Evolutionary conservation across 2,888 invertebrate species (phyloP), one percentile per base, ranked within the genome.

Genomic region (Hemithea aestivaria): DNA sequence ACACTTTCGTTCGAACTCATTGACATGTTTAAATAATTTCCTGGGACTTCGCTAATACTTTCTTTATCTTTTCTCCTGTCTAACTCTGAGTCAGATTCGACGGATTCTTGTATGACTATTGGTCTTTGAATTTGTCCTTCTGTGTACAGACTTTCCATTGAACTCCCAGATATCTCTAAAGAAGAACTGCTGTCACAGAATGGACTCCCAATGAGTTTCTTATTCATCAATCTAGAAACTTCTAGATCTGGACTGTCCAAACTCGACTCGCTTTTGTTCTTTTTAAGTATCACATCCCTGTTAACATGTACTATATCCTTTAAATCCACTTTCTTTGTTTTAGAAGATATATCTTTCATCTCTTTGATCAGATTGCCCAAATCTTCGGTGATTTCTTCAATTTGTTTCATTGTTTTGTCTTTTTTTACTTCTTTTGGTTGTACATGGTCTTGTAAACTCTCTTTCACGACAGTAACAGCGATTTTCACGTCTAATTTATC

Each of bases 191-290:
- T 87, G 34, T 87, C 87, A 40, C 79, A 75, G 47, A 81, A 83
- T 2, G 81, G 77, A 52, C 82, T 83, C 3, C 73, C 71, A 3
- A 65, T 59, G 21, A 72, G 21, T 32, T 68, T 69, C 36, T 78
- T 82, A 47, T 80, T 75, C 83, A 88, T 88, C 2, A 87, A 59
- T 46, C 85, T 73, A 23, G 87, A 88, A 1, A 88, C 88, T 62
- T 88, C 88, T 44, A 87, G 52, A 53, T 88, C 88, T 0, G 88
- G 87, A 53, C 88, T 88, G 35, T 88, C 88, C n/a, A 87, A 57
- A 53, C 85, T 87, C 7, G 87, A 87, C 55, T 88, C 88, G 40
- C 85, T 87, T 50, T 82, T 85, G 59, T 87, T 85, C 44, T 88
- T 88, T 72, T 87, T 87, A 66, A 87, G 73, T 45, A 81, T 73